Base-by-base conservation (phyloP, 2,113 vertebrate genomes). In the Nibea albiflora region DNA sequence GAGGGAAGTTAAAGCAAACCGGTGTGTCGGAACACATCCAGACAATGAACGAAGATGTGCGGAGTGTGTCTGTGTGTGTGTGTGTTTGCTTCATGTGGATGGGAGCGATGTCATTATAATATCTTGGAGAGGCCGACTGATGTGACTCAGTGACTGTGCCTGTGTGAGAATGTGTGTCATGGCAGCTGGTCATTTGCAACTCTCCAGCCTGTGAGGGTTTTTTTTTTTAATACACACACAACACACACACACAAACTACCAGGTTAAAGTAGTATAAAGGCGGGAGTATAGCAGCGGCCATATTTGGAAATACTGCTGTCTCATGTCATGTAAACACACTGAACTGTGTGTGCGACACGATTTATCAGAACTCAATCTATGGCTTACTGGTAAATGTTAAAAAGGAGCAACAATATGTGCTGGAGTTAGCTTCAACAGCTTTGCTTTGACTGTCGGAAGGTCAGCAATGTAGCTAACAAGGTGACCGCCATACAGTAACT, bases 31-130 rank as follows among this genome's bases (percentile, higher is more conserved):
- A 76, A 35, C 12, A 57, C 26, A 31, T 35, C 20, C 24, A 35
- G 39, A 57, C 24, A 46, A 17, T 46, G 10, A 52, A 22, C 24
- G 14, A 4, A 39, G 24, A 24, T 66, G 62, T 64, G 20, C 47
- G 28, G 56, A 26, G 31, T 58, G 53, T 42, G 61, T 24, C 60
- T 53, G 15, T 52, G 2, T 2, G 61, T 24, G 73, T 63, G 15
- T 52, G 2, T 62, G 44, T 2, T 1, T 66, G 15, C 16, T 78
- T 47, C 50, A 46, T 46, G 60, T 73, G 47, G 17, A 49, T 7
- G 24, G n/a, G 20, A 39, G 72, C 26, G 61, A 47, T 73, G 68
- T 81, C 26, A 81, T 14, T 62, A 17, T 49, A 56, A 42, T 52
- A 22, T 61, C 31, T 65, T 65, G n/a, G 47, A 35, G 31, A 57